Evolutionary conservation across 2,797 vertebrate species (phyloP).

Genomic region (Prionace glauca): DNA sequence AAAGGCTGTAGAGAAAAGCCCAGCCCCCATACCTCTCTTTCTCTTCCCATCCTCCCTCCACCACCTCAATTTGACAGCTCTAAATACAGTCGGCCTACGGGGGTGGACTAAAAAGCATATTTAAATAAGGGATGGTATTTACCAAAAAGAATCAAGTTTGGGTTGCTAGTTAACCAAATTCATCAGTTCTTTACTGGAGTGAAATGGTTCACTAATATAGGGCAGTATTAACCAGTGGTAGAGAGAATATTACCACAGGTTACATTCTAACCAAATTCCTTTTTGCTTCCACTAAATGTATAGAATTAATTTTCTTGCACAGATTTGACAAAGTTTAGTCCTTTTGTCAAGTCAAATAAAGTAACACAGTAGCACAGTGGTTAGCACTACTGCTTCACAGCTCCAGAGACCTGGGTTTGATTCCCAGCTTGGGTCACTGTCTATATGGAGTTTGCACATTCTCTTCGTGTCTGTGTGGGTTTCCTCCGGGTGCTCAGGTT

Average conservation of each 20-base stretch:
- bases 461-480: too few relatives aligned
- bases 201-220: not conserved
- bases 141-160: not conserved
- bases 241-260: too few relatives aligned
- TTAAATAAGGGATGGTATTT: too few relatives aligned
- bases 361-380: too few relatives aligned
- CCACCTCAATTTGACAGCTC: not conserved
- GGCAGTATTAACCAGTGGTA: not conserved
- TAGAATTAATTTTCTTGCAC: not conserved
- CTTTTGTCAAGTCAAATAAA: not conserved
- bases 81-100: not conserved
- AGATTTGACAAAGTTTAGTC: not conserved
- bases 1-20: not conserved
- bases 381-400: too few relatives aligned
- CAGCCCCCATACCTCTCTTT: too few relatives aligned
- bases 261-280: not conserved
- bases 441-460: too few relatives aligned
- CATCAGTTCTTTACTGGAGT: not conserved
- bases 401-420: too few relatives aligned
- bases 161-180: not conserved
- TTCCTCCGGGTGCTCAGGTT: too few relatives aligned
- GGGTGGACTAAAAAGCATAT: not conserved
- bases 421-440: too few relatives aligned
- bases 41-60: not conserved
- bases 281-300: not conserved